phyloP scores from a whole-genome alignment of 2,797 vertebrate species.

The Geotrypetes seraphini region DNA sequence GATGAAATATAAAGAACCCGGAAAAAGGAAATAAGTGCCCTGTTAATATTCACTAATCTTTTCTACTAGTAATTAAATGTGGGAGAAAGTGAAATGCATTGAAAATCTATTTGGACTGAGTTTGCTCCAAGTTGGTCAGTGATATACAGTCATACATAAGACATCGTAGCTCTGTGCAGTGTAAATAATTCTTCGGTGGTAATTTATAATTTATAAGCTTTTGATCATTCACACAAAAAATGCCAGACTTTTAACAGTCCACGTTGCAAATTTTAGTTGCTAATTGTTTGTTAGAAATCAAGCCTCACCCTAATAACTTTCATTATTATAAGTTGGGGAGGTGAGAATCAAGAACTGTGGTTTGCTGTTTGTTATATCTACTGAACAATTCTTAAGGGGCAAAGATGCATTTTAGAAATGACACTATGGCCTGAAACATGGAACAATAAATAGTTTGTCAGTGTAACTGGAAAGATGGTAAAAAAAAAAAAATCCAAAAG shows the following conservation, averaged over 20 bases:
- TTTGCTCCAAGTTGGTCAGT: conserved; percentile 11
- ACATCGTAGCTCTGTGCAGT: conserved; percentile 17
- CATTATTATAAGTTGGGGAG: conserved; percentile 20
- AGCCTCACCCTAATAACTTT: background rate
- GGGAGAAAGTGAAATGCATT: conserved; percentile 29
- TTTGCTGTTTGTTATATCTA: conserved; percentile 18
- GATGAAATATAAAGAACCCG: conserved; percentile 26
- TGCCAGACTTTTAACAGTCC: conserved; percentile 9
- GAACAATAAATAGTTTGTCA: conserved; percentile 1
- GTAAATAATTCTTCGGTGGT: conserved; percentile 22
- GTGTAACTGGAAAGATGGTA: conserved; percentile 13
- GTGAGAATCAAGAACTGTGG: conserved; percentile 32
- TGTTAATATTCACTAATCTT: conserved; percentile 38
- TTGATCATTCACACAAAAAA: background rate
- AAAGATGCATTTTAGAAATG: conserved; percentile 15
- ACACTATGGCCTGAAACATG: conserved; percentile 18
- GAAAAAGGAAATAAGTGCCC: conserved; percentile 50
- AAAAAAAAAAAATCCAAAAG: background rate
- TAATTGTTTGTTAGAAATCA: conserved; percentile 11
- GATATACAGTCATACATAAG: conserved; percentile 12
- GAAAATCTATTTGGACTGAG: background rate
- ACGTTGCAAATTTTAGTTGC: conserved; percentile 10
- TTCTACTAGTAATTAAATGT: conserved; percentile 37
- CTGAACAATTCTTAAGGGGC: conserved; percentile 30
- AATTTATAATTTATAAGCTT: conserved; percentile 17